Percentiles rank a stretch among this genome's conserved stretches.
phyloP scores from a whole-genome alignment of 2,113 vertebrate genomes.

The Mus pahari region DNA sequence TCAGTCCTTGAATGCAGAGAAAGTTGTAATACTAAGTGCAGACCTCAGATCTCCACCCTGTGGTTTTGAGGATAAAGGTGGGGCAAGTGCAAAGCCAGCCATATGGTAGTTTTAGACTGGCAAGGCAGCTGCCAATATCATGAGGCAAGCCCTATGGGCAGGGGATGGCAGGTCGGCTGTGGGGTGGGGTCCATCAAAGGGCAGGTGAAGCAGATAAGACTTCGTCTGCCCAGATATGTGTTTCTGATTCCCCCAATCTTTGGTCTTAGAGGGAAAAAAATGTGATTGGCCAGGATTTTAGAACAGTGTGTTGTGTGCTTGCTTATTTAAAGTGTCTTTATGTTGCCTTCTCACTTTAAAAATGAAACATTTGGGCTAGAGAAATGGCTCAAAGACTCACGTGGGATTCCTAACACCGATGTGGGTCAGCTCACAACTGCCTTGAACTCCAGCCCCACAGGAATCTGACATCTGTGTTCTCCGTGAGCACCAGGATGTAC shows the following conservation, averaged over 20 bases:
- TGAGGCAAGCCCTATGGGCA: background rate
- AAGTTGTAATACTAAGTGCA: background rate
- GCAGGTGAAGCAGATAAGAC: constrained; percentile 26
- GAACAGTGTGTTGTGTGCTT: background rate
- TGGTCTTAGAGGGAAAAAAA: constrained; percentile 55
- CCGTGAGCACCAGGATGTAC: background rate
- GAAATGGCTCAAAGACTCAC: background rate
- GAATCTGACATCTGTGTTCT: background rate
- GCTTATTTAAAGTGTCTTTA: constrained; percentile 17
- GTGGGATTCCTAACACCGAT: background rate
- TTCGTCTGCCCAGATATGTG: background rate
- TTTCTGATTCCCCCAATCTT: constrained; percentile 26
- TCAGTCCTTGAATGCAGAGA: background rate
- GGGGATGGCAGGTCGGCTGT: background rate
- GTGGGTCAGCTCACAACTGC: background rate
- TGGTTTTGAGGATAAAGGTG: background rate
- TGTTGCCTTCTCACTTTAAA: constrained; percentile 44
- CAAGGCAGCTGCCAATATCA: background rate
- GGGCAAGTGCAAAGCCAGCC: background rate
- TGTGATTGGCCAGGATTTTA: constrained; percentile 34
- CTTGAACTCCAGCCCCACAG: background rate
- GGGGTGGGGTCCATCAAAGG: background rate
- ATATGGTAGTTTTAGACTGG: constrained; percentile 32
- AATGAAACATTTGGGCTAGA: background rate
- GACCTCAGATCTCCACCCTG: background rate